These are phyloP conservation scores for Apeltes quadracus DNA, from an alignment of 2,113 vertebrate genomes.

Conservation along the genomic window DNA sequence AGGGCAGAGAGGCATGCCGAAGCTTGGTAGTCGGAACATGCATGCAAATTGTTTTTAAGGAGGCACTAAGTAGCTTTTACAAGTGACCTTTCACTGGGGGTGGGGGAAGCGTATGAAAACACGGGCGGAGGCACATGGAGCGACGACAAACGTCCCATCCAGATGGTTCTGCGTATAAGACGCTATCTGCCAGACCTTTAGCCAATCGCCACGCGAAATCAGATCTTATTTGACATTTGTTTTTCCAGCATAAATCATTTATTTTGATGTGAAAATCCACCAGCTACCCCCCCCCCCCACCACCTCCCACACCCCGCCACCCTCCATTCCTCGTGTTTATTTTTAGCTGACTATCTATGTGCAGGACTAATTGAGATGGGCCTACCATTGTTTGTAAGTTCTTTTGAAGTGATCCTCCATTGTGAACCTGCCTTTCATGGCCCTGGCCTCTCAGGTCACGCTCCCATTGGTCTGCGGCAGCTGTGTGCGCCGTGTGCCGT, in stretches of 20 bases:
- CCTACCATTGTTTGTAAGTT: constrained; percentile 78
- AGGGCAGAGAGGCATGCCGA: not conserved
- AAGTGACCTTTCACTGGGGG: constrained; percentile 77
- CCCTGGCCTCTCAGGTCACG: constrained; percentile 60
- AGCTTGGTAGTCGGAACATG: constrained; percentile 31
- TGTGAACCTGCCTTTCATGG: constrained; percentile 77
- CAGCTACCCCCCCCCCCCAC: constrained; percentile 13
- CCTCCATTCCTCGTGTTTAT: too few species aligned
- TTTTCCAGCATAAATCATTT: constrained; percentile 76
- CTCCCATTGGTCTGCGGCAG: constrained; percentile 66
- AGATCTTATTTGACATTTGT: constrained; percentile 79
- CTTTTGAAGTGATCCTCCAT: constrained; percentile 83
- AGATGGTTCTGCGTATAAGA: constrained; percentile 44
- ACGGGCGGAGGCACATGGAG: constrained; percentile 33
- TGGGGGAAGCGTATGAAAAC: constrained; percentile 29
- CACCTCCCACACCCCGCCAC: too few species aligned
- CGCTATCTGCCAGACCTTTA: constrained; percentile 67
- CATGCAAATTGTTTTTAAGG: constrained; percentile 52
- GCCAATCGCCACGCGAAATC: constrained; percentile 66
- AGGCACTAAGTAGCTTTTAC: constrained; percentile 63
- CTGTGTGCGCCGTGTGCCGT: constrained; percentile 70
- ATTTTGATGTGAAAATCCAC: constrained; percentile 68
- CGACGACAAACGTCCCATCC: constrained; percentile 61
- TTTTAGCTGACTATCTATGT: constrained; percentile 75
- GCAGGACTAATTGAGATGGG: constrained; percentile 72